phyloP scores from a whole-genome alignment of 53 echinoderm and acorn worm genomes.

The Arbacia lixula region DNA sequence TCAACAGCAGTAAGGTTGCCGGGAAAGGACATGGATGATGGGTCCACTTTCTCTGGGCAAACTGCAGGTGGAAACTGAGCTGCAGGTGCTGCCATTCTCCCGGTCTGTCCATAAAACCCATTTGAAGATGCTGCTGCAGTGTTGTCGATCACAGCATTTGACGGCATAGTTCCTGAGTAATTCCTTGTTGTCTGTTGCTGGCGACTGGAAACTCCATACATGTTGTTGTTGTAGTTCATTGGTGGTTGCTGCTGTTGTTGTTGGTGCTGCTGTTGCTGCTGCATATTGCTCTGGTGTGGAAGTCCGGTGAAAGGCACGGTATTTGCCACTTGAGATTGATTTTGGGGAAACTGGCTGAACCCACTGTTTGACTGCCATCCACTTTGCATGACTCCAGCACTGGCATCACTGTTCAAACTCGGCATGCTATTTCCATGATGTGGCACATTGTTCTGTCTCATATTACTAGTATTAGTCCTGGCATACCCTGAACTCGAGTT shows the following conservation, averaged over 20 bases:
- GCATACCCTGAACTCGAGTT: conserved; percentile 41
- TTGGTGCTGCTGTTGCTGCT: not conserved
- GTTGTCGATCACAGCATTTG: conserved; percentile 2
- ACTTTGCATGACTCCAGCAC: not conserved
- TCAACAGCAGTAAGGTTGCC: conserved; percentile 2
- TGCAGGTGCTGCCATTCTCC: not conserved
- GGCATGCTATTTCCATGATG: not conserved
- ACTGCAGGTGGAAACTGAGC: not conserved
- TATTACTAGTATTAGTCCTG: conserved; percentile 12
- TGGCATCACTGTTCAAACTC: conserved; percentile 12
- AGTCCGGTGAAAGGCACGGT: conserved; percentile 50
- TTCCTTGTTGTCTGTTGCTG: conserved; percentile 15
- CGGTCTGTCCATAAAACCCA: not conserved
- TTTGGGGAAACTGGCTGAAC: conserved; percentile 5
- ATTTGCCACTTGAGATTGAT: conserved; percentile 1
- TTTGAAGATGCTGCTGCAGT: not conserved
- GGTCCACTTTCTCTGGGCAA: conserved; percentile 25
- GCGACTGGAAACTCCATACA: conserved; percentile 22
- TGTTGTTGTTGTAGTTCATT: conserved; percentile 29
- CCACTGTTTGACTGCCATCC: conserved; percentile 3
- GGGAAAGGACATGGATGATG: conserved; percentile 1
- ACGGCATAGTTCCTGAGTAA: conserved; percentile 18
- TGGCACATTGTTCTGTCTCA: conserved; percentile 9
- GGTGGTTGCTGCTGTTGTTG: not conserved
- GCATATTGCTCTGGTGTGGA: conserved; percentile 48